Evolutionary conservation across 2,113 vertebrate species (phyloP).

Genomic region (Aldabrachelys gigantea): DNA sequence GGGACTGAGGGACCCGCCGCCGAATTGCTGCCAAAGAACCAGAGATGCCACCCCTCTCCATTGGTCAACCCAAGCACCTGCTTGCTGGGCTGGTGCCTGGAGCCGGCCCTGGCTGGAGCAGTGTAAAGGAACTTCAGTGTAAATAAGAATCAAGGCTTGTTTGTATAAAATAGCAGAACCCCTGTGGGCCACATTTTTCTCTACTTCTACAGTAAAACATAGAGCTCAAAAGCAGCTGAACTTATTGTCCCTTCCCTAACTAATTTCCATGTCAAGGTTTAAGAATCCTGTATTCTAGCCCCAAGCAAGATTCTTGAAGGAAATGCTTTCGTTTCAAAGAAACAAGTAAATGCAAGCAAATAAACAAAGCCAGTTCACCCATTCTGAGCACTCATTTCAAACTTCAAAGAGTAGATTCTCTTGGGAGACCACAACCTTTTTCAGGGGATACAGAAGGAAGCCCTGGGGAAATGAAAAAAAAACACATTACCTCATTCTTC

Average conservation of each 20-base stretch:
- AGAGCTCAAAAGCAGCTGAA: background rate
- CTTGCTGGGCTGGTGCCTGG: too few species aligned
- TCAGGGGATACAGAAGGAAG: background rate
- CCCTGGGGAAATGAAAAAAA: background rate
- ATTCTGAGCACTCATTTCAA: background rate
- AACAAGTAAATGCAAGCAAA: background rate
- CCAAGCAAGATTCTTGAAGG: background rate
- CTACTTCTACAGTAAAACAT: accelerated
- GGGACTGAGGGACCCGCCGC: too few species aligned
- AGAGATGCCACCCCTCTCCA: too few species aligned
- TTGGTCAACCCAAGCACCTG: too few species aligned
- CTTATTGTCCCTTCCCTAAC: background rate
- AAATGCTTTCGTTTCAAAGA: background rate
- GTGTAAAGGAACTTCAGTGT: background rate
- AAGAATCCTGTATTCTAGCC: background rate
- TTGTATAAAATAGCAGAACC: background rate
- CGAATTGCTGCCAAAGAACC: too few species aligned
- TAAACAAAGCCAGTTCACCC: accelerated
- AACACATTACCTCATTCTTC: background rate
- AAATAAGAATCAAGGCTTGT: background rate
- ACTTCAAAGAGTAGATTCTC: background rate
- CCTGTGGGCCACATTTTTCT: background rate
- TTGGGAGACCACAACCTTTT: background rate
- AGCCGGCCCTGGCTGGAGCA: background rate
- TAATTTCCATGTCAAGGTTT: background rate